Base-by-base conservation (phyloP, 2,113 vertebrate genomes). In the Gallinago paraguaiae region DNA sequence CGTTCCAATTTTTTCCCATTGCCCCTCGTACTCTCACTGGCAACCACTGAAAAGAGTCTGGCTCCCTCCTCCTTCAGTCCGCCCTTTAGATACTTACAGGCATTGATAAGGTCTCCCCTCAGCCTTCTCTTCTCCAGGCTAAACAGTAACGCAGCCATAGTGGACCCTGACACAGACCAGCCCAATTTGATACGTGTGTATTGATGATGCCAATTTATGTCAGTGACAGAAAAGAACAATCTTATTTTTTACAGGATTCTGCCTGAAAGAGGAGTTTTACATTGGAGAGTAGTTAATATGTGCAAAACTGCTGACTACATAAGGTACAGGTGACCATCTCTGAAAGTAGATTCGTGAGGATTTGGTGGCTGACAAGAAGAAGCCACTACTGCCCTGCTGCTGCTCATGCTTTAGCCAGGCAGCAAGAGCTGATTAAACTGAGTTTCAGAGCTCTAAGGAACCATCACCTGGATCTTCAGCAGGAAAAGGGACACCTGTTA, bases 391-490 rank as follows among this genome's bases (percentile, higher is more conserved):
- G 51, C n/a, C 41, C 68, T 91, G 63, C 45, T 91, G 46, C 59
- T 91, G 64, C 16, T 95, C 25, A 5, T 37, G 28, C 7, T 78
- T 89, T 75, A 87, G 33, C 24, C 33, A 22, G 30, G 33, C 46
- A 60, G 23, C 27, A 20, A 27, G 68, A 79, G 43, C 17, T 39
- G 61, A 74, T 83, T 43, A 15, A 41, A 85, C 23, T 41, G 13
- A 33, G 11, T 82, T 56, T 85, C 12, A 39, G 65, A 87, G 28
- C 18, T 65, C 31, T 53, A 33, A 86, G 48, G 10, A 61, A 65
- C 39, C 4, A 0, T 31, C 60, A 54, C 6, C 9, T 0, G 0
- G 8, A 10, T 46, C 76, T 86, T 50, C 69, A 78, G 51, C 60
- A 82, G 65, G 31, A 64, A 11, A 27, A 39, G 74, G 20, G 37